Evolutionary conservation across 1,140 invertebrate species (phyloP), one percentile per base, ranked within the genome.

Genomic region (Saccostrea echinata): DNA sequence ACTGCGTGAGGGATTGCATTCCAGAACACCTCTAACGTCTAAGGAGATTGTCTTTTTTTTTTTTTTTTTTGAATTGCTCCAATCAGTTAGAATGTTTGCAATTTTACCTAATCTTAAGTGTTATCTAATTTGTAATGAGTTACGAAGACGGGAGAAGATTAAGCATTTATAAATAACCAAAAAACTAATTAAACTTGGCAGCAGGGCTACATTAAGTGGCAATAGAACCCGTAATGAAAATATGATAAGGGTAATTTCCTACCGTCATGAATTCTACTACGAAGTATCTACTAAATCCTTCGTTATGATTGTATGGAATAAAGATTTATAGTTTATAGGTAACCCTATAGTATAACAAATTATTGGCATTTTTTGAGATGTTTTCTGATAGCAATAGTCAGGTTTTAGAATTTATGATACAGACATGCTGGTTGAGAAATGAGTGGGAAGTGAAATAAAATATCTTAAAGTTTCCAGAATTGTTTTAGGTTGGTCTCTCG

Each of bases 51-150:
- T 18, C 18, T 18, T 18, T 21, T 18, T 61, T 61, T 1, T 21
- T 21, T 21, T 16, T 1, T 18, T 61, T 61, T 61, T 61, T 11
- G 13, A 76, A 76, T 76, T 27, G 27, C 68, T 4, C 30, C 68
- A 76, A 76, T 76, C 68, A 76, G 33, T 76, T 76, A 76, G 30
- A 76, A 76, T 30, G 27, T 76, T 76, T 18, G 68, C 27, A 76
- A 0, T 71, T 76, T 76, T 16, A 13, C 27, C 27, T 33, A 33
- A 76, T 76, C 68, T 76, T 16, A 33, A 76, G 68, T 30, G 27
- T 76, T 76, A 76, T 76, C 68, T 13, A 12, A 76, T 27, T 76
- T 33, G 68, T 76, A 76, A 76, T 12, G 68, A 76, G 68, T 76
- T 76, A 16, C 16, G 24, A 16, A 11, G 68, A 76, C 68, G 68